phyloP scores from a whole-genome alignment of 2,113 vertebrate species.

The Mirounga angustirostris region DNA sequence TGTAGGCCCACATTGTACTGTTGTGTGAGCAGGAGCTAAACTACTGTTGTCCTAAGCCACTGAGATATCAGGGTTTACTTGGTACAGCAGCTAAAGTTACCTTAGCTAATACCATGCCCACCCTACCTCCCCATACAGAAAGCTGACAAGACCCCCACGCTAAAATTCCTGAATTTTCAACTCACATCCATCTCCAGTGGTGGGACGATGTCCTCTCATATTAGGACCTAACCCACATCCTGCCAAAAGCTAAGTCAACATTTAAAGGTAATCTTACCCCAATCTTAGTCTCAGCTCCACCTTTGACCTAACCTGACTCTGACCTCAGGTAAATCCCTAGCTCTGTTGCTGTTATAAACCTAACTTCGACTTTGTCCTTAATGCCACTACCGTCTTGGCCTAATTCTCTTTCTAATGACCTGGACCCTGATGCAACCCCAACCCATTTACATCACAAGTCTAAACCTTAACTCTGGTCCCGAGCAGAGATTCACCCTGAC shows the following conservation, averaged over 20 bases:
- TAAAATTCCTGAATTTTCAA: neutral
- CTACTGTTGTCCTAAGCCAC: neutral
- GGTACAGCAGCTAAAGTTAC: neutral
- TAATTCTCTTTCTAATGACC: neutral
- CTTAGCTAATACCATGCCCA: neutral
- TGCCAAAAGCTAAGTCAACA: neutral
- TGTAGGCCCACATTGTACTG: too few species aligned
- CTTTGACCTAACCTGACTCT: neutral
- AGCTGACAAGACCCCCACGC: neutral
- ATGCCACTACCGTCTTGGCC: neutral
- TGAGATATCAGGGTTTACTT: neutral
- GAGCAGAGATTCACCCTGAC: neutral
- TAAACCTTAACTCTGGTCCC: neutral
- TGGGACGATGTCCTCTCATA: neutral
- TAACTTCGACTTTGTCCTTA: neutral
- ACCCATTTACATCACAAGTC: neutral
- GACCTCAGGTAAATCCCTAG: neutral
- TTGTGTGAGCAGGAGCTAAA: neutral
- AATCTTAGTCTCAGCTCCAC: neutral
- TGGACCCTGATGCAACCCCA: too few species aligned
- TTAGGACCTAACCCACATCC: neutral
- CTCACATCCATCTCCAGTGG: neutral
- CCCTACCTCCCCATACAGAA: neutral
- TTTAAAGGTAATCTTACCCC: neutral
- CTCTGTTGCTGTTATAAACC: neutral